Conservation (phyloP, 2,888 invertebrate species). For the Atethmia centrago region DNA sequence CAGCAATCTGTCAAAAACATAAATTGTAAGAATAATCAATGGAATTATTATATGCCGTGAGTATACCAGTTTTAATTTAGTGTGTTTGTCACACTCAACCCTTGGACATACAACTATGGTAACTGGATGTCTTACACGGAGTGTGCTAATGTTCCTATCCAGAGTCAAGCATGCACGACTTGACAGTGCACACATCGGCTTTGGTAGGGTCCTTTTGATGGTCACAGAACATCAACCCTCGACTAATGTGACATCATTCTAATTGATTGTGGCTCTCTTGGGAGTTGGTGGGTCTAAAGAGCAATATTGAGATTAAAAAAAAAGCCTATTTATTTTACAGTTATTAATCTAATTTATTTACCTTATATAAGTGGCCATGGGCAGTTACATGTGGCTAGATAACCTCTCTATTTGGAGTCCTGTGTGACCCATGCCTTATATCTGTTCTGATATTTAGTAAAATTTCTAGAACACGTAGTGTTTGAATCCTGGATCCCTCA, state of each 20-base stretch:
- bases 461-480: background rate
- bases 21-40: conserved; percentile 15
- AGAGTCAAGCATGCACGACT: conserved; percentile 85
- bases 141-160: conserved; percentile 88
- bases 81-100: conserved; percentile 84
- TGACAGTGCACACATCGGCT: conserved; percentile 85
- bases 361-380: background rate
- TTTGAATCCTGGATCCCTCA: background rate
- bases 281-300: background rate
- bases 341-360: conserved; percentile 11
- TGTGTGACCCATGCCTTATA: background rate
- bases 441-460: background rate
- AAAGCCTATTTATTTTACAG: too few relatives aligned
- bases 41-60: background rate
- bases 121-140: conserved; percentile 86
- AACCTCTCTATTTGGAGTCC: background rate
- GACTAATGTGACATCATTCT: background rate
- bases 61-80: background rate
- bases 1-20: conserved; percentile 37
- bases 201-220: conserved; percentile 84
- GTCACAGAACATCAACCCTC: background rate
- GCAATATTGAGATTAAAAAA: background rate
- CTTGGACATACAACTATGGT: conserved; percentile 80
- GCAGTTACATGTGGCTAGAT: conserved; percentile 7
- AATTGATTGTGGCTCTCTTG: too few relatives aligned